Evolutionary conservation across 2,113 vertebrate species (phyloP), one percentile per base, ranked within the genome.

Genomic region (Embiotoca jacksoni): DNA sequence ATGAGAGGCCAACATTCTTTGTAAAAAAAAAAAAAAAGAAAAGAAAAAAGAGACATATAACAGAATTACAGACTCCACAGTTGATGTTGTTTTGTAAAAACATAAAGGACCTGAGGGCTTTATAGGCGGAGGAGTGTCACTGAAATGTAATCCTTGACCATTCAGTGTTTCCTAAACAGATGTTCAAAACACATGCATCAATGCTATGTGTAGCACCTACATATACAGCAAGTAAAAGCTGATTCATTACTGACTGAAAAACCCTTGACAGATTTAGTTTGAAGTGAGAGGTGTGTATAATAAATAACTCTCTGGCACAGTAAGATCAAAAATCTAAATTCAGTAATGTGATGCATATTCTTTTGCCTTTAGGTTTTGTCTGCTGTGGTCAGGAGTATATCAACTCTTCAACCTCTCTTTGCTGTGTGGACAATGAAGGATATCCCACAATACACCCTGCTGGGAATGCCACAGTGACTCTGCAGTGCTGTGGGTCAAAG

Each of bases 361-460:
- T 78, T 32, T 63, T 75, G 13, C 73, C 30, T 89, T 57, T 23
- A 98, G 97, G 95, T 76, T 96, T 98, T 91, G 64, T 94, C 80
- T 98, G 97, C 91, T 98, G 97, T 85, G 97, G 96, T 84, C 93
- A 94, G 62, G 94, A 97, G 56, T 98, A 97, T 1, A 94, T 97
- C 89, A 97, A 96, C 91, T 88, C 94, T 81, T 97, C 96, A 84
- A 94, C 93, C 72, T 94, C 95, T 83, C 94, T 96, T 92, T 98
- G 97, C 93, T 98, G 97, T 78, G 88, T 87, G 47, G 94, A 91
- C 84, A 94, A 92, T 85, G 94, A 94, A 64, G 95, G 96, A 81
- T 91, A 93, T 91, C 92, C 94, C 81, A 93, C 92, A 91, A 93
- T 95, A 67, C 96, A 97, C 58, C 83, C 93, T 90, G 93, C 95